A percentile compares a stretch with the other conserved stretches of the same genome.
These are phyloP conservation scores for Suillia variegata DNA, from an alignment of 2,888 invertebrate species.

Conservation along the genomic window DNA sequence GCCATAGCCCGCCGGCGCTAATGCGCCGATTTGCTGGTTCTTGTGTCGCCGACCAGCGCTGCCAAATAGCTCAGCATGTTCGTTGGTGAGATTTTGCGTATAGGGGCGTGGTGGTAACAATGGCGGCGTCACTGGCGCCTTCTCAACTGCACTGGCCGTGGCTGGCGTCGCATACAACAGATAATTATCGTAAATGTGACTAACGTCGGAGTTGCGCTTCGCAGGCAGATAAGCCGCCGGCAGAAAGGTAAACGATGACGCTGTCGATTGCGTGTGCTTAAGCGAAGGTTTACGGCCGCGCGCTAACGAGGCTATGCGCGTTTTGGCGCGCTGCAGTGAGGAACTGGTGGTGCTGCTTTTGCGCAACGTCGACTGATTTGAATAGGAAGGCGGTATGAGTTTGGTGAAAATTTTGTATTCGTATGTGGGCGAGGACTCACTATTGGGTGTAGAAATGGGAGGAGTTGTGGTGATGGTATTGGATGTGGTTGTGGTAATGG, in stretches of 20 bases:
- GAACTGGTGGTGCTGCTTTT: slow-evolving; percentile 31
- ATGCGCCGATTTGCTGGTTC: slow-evolving; percentile 22
- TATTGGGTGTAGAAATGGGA: slow-evolving; percentile 2
- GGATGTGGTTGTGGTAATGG: slow-evolving; percentile 25
- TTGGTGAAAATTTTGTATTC: slow-evolving; percentile 45
- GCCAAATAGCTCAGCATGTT: slow-evolving; percentile 49
- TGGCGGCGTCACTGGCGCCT: slow-evolving; percentile 6
- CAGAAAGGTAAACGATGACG: slow-evolving; percentile 56
- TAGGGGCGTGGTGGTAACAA: too few species aligned
- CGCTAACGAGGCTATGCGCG: slow-evolving; percentile 27
- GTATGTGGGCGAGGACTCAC: slow-evolving; percentile 35
- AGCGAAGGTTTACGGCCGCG: slow-evolving; percentile 41
- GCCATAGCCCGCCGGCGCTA: slow-evolving; percentile 35
- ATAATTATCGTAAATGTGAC: slow-evolving; percentile 58
- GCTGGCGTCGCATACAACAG: slow-evolving; percentile 50
- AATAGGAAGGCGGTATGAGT: slow-evolving; percentile 51
- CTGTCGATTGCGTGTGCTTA: slow-evolving; percentile 51
- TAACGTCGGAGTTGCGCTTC: slow-evolving; percentile 56
- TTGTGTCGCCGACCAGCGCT: slow-evolving; percentile 15
- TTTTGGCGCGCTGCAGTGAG: slow-evolving; percentile 29
- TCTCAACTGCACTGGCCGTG: slow-evolving; percentile 7
- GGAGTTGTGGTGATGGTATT: slow-evolving; percentile 8
- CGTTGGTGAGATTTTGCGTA: slow-evolving; percentile 47
- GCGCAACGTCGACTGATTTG: slow-evolving; percentile 53
- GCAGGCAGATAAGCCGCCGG: slow-evolving; percentile 54